A percentile compares a stretch with the other conserved stretches of the same genome.
Conservation (phyloP, 2,797 vertebrate genomes). For the Hephaestus fuliginosus region DNA sequence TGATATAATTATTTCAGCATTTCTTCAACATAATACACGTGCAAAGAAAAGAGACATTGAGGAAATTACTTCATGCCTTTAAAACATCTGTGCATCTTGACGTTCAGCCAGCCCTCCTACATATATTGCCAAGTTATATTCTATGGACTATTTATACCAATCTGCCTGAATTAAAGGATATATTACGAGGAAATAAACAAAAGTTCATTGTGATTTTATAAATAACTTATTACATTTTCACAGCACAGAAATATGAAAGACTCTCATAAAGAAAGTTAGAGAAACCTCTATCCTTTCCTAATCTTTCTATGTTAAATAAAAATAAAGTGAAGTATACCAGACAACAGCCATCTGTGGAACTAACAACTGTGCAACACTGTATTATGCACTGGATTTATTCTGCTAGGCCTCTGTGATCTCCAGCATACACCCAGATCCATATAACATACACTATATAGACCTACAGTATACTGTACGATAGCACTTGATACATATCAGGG, state of each 20-base stretch:
- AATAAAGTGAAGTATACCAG: background rate
- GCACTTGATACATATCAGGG: slow-evolving; percentile 15
- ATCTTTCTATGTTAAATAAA: background rate
- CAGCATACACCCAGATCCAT: slow-evolving; percentile 21
- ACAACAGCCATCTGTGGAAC: slow-evolving; percentile 25
- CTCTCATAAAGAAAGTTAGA: background rate
- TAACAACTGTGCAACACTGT: slow-evolving; percentile 35
- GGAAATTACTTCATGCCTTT: background rate
- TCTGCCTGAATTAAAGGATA: slow-evolving; percentile 1
- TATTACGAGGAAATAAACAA: background rate
- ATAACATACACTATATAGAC: slow-evolving; percentile 15
- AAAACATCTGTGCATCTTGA: background rate
- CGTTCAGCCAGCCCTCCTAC: background rate
- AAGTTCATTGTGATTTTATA: slow-evolving; percentile 5
- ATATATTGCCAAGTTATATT: slow-evolving; percentile 7
- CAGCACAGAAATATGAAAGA: slow-evolving; percentile 1
- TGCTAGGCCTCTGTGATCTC: slow-evolving; percentile 38
- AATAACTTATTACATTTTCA: slow-evolving; percentile 14
- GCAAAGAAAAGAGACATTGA: background rate
- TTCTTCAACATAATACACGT: background rate
- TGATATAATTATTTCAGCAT: background rate
- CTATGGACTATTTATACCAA: slow-evolving; percentile 2
- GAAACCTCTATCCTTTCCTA: background rate
- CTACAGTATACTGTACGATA: background rate
- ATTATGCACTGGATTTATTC: slow-evolving; percentile 33